A percentile compares a stretch with the other conserved stretches of the same genome.
phyloP scores from a whole-genome alignment of 2,797 vertebrate genomes.

The Parauchenoglanis ngamensis region DNA sequence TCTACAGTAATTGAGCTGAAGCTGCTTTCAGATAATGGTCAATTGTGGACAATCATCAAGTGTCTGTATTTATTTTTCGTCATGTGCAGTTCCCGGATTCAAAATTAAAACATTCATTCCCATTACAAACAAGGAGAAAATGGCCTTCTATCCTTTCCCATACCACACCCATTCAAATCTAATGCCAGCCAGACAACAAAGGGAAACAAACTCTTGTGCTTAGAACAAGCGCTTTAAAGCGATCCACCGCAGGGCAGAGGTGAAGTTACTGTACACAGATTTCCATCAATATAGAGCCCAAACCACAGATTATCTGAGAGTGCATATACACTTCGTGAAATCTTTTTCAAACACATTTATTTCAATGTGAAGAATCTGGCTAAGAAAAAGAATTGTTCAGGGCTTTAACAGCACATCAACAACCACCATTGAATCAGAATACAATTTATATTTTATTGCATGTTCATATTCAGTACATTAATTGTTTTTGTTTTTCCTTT shows the following conservation, averaged over 20 bases:
- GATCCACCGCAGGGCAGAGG: background rate
- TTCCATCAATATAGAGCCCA: conserved; percentile 14
- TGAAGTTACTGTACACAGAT: conserved; percentile 24
- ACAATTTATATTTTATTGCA: conserved; percentile 8
- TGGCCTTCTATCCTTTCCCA: background rate
- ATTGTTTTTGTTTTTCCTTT: background rate
- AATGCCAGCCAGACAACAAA: background rate
- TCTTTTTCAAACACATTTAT: background rate
- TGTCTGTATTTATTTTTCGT: background rate
- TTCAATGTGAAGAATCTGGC: background rate
- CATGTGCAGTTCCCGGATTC: background rate
- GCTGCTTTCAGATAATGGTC: background rate
- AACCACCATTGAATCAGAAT: background rate
- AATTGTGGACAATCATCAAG: background rate
- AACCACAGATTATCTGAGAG: conserved; percentile 16
- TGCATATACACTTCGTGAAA: background rate
- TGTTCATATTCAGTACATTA: background rate
- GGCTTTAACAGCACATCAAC: background rate
- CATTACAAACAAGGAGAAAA: conserved; percentile 5
- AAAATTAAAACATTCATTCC: background rate
- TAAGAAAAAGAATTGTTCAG: background rate
- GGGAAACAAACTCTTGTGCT: background rate
- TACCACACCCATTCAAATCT: conserved; percentile 3
- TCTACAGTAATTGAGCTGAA: background rate
- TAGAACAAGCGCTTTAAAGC: conserved; percentile 6